Percentiles rank a stretch among this genome's conserved stretches.
Evolutionary conservation across 1,140 invertebrate genomes (phyloP).

Genomic region (Hyphantria cunea): DNA sequence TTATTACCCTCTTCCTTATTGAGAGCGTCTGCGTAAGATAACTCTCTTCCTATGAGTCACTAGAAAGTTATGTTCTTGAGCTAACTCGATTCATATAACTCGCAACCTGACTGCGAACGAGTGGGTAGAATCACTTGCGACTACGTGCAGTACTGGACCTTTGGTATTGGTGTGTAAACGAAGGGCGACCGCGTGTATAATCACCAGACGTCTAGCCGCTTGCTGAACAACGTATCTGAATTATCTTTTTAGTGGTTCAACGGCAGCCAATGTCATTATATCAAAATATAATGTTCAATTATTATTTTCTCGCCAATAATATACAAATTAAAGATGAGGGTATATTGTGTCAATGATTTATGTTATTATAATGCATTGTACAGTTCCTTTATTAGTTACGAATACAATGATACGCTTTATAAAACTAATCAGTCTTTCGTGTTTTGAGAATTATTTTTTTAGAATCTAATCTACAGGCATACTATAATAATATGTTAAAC

Average conservation of each 20-base stretch:
- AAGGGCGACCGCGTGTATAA: background rate
- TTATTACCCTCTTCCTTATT: conserved; percentile 82
- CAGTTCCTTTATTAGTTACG: too few species aligned
- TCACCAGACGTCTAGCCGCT: background rate
- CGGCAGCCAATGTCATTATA: background rate
- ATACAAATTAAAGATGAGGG: conserved; percentile 19
- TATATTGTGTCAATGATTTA: conserved; percentile 17
- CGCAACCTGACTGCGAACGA: conserved; percentile 49
- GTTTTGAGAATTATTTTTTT: conserved; percentile 1
- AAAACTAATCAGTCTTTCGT: background rate
- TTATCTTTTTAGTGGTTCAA: too few species aligned
- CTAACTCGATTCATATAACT: conserved; percentile 67
- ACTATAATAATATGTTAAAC: background rate
- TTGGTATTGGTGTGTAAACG: conserved; percentile 7
- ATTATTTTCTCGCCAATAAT: conserved; percentile 5
- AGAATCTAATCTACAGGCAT: background rate
- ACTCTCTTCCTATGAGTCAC: conserved; percentile 80
- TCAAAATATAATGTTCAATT: background rate
- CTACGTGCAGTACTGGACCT: conserved; percentile 22
- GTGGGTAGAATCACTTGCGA: conserved; percentile 62
- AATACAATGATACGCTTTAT: too few species aligned
- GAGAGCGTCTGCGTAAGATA: conserved; percentile 78
- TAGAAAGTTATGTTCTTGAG: conserved; percentile 77
- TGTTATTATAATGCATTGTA: conserved; percentile 8
- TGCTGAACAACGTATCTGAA: conserved; percentile 1